These are phyloP conservation scores for Dasyprocta punctata DNA, from an alignment of 2,113 vertebrate species.

Conservation along the genomic window DNA sequence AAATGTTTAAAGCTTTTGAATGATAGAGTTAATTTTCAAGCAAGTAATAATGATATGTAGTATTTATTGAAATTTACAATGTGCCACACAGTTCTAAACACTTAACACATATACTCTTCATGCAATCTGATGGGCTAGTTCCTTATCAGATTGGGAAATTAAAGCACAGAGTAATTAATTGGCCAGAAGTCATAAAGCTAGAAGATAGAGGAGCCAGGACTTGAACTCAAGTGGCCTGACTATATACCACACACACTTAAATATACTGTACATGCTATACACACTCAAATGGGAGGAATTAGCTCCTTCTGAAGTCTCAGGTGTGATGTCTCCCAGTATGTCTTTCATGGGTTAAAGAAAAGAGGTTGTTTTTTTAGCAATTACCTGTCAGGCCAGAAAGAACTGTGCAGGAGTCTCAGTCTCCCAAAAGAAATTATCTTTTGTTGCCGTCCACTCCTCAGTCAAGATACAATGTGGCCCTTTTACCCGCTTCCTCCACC, in stretches of 20 bases:
- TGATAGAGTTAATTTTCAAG: constrained; percentile 3
- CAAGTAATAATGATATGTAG: neutral
- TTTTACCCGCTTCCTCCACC: neutral
- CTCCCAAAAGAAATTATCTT: neutral
- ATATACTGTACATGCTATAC: too few relatives aligned
- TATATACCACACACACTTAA: neutral
- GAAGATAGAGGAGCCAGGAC: neutral
- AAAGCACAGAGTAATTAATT: neutral
- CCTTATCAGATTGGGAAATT: neutral
- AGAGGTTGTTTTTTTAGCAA: neutral
- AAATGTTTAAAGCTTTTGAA: neutral
- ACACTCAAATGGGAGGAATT: neutral
- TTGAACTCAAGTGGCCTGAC: neutral
- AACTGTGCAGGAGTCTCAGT: neutral
- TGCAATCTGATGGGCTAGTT: neutral
- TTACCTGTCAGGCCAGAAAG: neutral
- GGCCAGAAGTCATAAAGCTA: neutral
- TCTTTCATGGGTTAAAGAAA: neutral
- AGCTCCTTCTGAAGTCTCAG: neutral
- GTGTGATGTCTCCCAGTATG: neutral
- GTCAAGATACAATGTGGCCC: neutral
- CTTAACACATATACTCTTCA: neutral
- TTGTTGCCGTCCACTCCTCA: neutral
- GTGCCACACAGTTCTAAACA: neutral
- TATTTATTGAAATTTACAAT: neutral